A percentile compares a stretch with the other conserved stretches of the same genome.
phyloP scores from a whole-genome alignment of 2,888 invertebrate genomes.

The Tromatobia lineatoria region DNA sequence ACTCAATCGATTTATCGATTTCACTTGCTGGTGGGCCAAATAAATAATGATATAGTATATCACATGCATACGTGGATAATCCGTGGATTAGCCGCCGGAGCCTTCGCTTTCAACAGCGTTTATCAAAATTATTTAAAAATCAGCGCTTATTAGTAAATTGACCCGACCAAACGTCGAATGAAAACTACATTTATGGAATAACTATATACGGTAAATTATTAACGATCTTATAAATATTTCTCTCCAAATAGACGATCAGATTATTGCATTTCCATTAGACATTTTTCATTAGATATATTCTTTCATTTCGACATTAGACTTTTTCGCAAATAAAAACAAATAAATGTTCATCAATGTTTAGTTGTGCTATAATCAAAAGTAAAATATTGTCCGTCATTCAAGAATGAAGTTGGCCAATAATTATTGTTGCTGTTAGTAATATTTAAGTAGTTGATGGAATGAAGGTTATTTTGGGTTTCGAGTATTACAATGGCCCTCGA shows the following conservation, averaged over 20 bases:
- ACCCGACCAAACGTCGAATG: neutral
- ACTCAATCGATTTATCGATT: conserved; percentile 73
- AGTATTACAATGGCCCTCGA: too few relatives aligned
- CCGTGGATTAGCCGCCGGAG: neutral
- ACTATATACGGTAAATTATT: neutral
- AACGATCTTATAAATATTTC: neutral
- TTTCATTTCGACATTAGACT: too few relatives aligned
- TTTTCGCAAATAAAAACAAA: too few relatives aligned
- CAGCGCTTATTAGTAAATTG: neutral
- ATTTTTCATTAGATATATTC: too few relatives aligned
- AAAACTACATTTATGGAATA: neutral
- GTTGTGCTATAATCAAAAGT: too few relatives aligned
- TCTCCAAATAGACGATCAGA: neutral
- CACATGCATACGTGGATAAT: conserved; percentile 12
- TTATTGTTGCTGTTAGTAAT: too few relatives aligned
- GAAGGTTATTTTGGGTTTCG: too few relatives aligned
- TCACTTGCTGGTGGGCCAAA: conserved; percentile 68
- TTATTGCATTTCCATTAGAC: too few relatives aligned
- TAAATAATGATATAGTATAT: conserved; percentile 72
- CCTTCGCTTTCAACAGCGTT: neutral
- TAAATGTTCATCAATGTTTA: too few relatives aligned
- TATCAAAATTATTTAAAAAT: neutral
- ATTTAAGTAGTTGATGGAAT: too few relatives aligned
- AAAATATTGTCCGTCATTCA: too few relatives aligned
- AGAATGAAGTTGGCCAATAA: too few relatives aligned